Percentiles rank a stretch among this genome's conserved stretches.
Evolutionary conservation across 2,888 invertebrate genomes (phyloP).

Genomic region (Amitus sp.): DNA sequence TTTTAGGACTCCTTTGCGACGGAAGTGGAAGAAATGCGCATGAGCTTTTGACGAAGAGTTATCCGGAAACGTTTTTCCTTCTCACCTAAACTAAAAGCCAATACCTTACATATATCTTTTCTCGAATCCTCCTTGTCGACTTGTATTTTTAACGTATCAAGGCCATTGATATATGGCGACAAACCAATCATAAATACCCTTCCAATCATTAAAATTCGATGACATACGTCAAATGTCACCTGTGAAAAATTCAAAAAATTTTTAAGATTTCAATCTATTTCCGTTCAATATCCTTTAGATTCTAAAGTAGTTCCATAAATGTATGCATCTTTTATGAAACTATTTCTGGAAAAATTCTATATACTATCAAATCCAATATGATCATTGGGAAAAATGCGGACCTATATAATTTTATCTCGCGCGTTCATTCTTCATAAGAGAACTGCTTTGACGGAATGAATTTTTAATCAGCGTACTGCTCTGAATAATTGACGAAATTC

Average conservation of each 20-base stretch:
- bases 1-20: constrained; percentile 34
- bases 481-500: neutral
- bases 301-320: too few relatives aligned
- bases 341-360: too few relatives aligned
- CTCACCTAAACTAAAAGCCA: constrained; percentile 38
- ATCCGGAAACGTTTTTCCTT: constrained; percentile 35
- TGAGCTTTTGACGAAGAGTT: constrained; percentile 37
- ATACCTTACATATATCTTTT: constrained; percentile 35
- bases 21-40: constrained; percentile 28
- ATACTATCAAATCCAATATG: too few relatives aligned
- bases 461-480: neutral
- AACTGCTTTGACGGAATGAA: neutral
- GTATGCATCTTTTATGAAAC: too few relatives aligned
- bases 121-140: constrained; percentile 31
- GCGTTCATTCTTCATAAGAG: too few relatives aligned
- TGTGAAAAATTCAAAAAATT: too few relatives aligned
- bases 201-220: too few relatives aligned
- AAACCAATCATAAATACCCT: neutral
- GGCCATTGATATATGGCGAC: neutral
- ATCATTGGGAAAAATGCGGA: too few relatives aligned
- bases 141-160: constrained; percentile 17
- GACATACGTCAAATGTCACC: too few relatives aligned
- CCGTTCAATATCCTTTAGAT: too few relatives aligned
- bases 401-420: too few relatives aligned
- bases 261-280: too few relatives aligned